Conservation (phyloP, 2,113 vertebrate genomes). For the Opisthocomus hoazin region DNA sequence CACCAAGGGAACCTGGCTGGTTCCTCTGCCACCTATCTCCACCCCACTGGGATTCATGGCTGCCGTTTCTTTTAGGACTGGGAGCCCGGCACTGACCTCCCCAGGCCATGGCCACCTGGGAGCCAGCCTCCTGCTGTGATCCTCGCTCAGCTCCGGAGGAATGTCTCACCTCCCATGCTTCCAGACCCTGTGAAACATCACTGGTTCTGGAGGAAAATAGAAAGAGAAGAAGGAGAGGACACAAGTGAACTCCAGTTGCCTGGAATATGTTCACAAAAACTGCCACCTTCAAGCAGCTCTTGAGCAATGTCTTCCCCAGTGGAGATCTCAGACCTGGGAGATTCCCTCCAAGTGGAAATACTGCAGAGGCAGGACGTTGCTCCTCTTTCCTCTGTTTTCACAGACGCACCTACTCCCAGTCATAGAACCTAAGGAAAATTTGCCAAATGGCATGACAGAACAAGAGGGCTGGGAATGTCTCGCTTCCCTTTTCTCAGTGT, state of each 20-base stretch:
- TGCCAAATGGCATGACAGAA: neutral
- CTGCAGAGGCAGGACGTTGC: neutral
- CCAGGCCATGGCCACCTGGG: accelerated
- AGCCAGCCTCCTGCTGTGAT: neutral
- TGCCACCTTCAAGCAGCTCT: neutral
- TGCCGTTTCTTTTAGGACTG: neutral
- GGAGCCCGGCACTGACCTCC: neutral
- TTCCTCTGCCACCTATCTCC: neutral
- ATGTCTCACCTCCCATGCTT: neutral
- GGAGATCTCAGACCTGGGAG: neutral
- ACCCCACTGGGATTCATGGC: accelerated
- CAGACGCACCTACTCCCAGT: neutral
- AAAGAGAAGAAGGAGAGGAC: neutral
- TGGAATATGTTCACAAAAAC: neutral
- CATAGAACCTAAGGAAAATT: neutral
- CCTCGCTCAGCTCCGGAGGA: neutral
- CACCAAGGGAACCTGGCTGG: neutral
- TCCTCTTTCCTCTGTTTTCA: neutral
- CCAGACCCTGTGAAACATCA: neutral
- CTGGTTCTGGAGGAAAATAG: neutral
- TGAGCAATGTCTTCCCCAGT: neutral
- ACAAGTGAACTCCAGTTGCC: neutral
- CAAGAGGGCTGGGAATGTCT: neutral
- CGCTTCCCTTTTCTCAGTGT: neutral
- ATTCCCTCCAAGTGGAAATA: neutral